Evolutionary conservation across 2,797 vertebrate species (phyloP), one percentile per base, ranked within the genome.

Genomic region (Heliangelus exortis): DNA sequence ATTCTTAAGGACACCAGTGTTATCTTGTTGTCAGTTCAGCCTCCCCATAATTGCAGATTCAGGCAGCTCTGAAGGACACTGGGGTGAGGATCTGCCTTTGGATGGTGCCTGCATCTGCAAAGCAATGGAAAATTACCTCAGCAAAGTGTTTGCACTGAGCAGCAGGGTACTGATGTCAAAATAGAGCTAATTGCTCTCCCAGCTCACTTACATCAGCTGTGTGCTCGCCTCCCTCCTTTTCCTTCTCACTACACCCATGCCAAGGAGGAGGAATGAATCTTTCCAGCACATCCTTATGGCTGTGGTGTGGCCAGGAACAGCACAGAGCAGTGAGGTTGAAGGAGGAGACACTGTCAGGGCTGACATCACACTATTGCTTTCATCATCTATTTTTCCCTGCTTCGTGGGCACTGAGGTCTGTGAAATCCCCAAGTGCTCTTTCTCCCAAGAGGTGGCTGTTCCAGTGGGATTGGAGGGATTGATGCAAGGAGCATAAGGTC

Each of bases 81-180:
- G 8, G 22, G 84, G 25, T 0, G 1, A 82, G 50, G 51, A 58
- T 77, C 31, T 79, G 63, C 74, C 63, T 84, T 43, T 65, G 58
- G 62, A 61, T n/a, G 47, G 59, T 16, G 28, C 0, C 0, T 65
- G 39, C n/a, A 11, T 45, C 74, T 55, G 72, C 68, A 68, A 1
- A 2, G 47, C 31, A 43, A 22, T 67, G 83, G 90, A 89, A 86
- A 89, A 76, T 79, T 9, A 67, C n/a, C 78, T 94, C 90, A 84
- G 71, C 48, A 72, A n/a, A 55, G 63, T 1, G 36, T 53, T 93
- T 55, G 63, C 88, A 66, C 63, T 34, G 73, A 88, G 59, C 86
- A 95, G 86, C 53, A 48, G 85, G 67, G 51, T 36, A 62, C 26
- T 79, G 82, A 21, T 95, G 74, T 81, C 83, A 62, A 55, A 69